A percentile compares a stretch with the other conserved stretches of the same genome.
phyloP scores from a whole-genome alignment of 2,113 vertebrate genomes.

The Oncorhynchus tshawytscha region DNA sequence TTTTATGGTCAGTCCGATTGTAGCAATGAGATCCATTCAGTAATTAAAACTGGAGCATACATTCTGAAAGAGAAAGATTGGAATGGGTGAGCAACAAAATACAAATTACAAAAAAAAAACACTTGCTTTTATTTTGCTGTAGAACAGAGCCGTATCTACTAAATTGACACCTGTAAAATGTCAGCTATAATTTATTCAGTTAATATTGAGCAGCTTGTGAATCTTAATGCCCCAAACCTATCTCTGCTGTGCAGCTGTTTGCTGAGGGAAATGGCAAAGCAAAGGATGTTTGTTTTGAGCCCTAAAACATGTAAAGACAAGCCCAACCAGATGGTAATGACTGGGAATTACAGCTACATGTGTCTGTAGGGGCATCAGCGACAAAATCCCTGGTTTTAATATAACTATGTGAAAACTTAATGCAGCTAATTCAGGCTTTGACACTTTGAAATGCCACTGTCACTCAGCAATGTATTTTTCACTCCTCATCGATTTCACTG shows the following conservation, averaged over 20 bases:
- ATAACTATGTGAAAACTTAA: constrained; percentile 19
- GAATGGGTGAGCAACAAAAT: no score
- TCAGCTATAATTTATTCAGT: constrained; percentile 70
- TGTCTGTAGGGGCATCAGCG: constrained; percentile 44
- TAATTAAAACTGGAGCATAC: no score
- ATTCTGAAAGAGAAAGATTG: no score
- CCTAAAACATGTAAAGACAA: constrained; percentile 33
- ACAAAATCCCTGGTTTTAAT: constrained; percentile 43
- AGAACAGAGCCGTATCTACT: constrained; percentile 18
- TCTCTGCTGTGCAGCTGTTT: constrained; percentile 68
- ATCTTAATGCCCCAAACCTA: constrained; percentile 61
- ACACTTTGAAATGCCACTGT: constrained; percentile 29
- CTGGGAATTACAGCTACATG: constrained; percentile 42
- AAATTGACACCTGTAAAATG: constrained; percentile 65
- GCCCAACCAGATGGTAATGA: constrained; percentile 60
- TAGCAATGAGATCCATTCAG: no score
- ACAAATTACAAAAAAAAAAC: no score
- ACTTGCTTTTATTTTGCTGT: not conserved
- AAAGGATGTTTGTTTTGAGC: constrained; percentile 63
- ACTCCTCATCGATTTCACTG: not conserved
- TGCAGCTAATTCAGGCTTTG: constrained; percentile 26
- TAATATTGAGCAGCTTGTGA: constrained; percentile 58
- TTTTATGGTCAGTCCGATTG: no score
- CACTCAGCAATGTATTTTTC: constrained; percentile 2
- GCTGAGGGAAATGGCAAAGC: constrained; percentile 54